Evolutionary conservation across 2,888 invertebrate genomes (phyloP).

Genomic region (Phengaris alcon): DNA sequence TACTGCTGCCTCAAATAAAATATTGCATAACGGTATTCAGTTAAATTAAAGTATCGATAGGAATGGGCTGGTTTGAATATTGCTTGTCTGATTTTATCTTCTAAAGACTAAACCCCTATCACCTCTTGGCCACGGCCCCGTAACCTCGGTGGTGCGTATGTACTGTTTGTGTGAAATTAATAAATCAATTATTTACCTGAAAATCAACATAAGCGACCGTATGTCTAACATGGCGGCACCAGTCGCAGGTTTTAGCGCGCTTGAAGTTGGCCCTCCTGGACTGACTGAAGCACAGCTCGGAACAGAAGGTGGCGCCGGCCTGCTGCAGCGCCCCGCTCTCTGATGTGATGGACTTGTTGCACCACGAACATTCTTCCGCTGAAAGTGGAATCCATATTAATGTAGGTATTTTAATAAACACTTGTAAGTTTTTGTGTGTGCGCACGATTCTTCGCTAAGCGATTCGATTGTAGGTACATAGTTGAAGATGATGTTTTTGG

Average conservation of each 20-base stretch:
- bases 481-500: not conserved
- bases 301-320: constrained; percentile 84
- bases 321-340: constrained; percentile 75
- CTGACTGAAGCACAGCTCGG: constrained; percentile 94
- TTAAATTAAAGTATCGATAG: not conserved
- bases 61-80: not conserved
- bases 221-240: constrained; percentile 94
- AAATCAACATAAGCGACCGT: constrained; percentile 95
- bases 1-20: not conserved
- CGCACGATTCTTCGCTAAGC: too few relatives aligned
- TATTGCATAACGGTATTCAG: not conserved
- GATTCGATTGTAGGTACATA: too few relatives aligned
- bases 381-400: not conserved
- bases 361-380: constrained; percentile 86
- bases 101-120: too few relatives aligned
- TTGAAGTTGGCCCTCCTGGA: constrained; percentile 94
- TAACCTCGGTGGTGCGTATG: too few relatives aligned
- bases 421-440: too few relatives aligned
- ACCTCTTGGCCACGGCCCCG: too few relatives aligned
- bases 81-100: too few relatives aligned
- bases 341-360: constrained; percentile 82
- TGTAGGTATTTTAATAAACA: too few relatives aligned
- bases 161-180: too few relatives aligned
- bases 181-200: constrained; percentile 73
- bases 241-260: constrained; percentile 94